Evolutionary conservation across 1,140 invertebrate species (phyloP).

Genomic region (Drosophila saltans): DNA sequence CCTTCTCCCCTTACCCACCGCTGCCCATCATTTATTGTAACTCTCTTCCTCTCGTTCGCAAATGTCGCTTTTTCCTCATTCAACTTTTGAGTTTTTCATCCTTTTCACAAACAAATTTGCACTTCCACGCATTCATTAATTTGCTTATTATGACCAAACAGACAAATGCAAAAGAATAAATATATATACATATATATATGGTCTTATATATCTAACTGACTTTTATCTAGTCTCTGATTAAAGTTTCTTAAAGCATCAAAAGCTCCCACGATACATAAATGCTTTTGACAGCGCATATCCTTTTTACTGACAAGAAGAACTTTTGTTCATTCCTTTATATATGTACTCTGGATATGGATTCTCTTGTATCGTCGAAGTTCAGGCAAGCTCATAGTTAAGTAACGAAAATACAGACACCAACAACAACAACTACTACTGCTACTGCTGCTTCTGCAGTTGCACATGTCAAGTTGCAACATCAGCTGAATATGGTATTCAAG

Average conservation of each 20-base stretch:
- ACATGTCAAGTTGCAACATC: constrained; percentile 47
- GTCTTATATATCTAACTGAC: neutral
- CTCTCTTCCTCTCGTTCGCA: constrained; percentile 20
- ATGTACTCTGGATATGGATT: neutral
- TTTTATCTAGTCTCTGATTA: constrained; percentile 1
- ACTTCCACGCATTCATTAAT: constrained; percentile 77
- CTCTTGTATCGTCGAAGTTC: constrained; percentile 10
- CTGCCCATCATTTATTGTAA: constrained; percentile 40
- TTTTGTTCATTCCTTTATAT: constrained; percentile 13
- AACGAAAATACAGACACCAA: constrained; percentile 38
- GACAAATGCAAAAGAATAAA: constrained; percentile 19
- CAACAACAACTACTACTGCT: constrained; percentile 4
- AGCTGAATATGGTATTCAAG: constrained; percentile 2
- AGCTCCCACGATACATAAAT: constrained; percentile 54
- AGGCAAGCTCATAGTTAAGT: constrained; percentile 35
- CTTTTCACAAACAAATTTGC: constrained; percentile 76
- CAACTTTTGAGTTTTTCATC: constrained; percentile 48
- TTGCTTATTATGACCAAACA: constrained; percentile 57
- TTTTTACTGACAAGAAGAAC: constrained; percentile 70
- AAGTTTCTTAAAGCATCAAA: constrained; percentile 30
- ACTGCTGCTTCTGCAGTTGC: constrained; percentile 43
- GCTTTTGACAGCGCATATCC: constrained; percentile 70
- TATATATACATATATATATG: neutral
- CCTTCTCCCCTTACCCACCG: neutral
- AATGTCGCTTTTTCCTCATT: constrained; percentile 54